phyloP scores from a whole-genome alignment of 2,888 invertebrate genomes.

The Stratiomys singularior region DNA sequence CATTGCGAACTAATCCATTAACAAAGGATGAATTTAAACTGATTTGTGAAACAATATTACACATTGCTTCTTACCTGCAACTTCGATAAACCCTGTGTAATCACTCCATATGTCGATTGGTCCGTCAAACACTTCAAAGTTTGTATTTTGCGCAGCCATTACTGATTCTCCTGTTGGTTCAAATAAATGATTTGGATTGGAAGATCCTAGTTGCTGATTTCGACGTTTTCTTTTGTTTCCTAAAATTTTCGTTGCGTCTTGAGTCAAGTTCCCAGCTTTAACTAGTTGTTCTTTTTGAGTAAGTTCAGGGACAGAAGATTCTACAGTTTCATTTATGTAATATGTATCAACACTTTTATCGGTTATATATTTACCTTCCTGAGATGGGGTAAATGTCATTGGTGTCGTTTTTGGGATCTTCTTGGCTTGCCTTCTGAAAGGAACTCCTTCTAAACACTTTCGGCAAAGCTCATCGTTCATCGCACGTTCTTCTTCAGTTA shows the following conservation, averaged over 20 bases:
- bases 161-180: conserved; percentile 31
- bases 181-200: conserved; percentile 23
- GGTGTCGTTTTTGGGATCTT: conserved; percentile 49
- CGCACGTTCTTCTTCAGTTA: conserved; percentile 53
- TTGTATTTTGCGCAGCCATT: neutral
- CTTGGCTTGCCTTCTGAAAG: conserved; percentile 53
- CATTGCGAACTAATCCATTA: conserved; percentile 21
- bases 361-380: conserved; percentile 50
- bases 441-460: conserved; percentile 58
- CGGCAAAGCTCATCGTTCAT: conserved; percentile 59
- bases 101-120: conserved; percentile 79
- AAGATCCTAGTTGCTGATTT: conserved; percentile 53
- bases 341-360: neutral
- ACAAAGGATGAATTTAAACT: neutral
- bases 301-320: conserved; percentile 51
- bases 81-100: conserved; percentile 87
- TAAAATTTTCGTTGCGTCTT: conserved; percentile 60
- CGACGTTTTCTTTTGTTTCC: conserved; percentile 57
- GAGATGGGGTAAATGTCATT: conserved; percentile 49
- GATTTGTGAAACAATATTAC: conserved; percentile 36
- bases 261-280: conserved; percentile 59
- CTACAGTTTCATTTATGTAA: too few relatives aligned
- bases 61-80: conserved; percentile 73
- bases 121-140: conserved; percentile 73
- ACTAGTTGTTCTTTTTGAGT: conserved; percentile 59